Evolutionary conservation across 2,888 invertebrate genomes (phyloP).

Genomic region (Cheiracanthium punctorium): DNA sequence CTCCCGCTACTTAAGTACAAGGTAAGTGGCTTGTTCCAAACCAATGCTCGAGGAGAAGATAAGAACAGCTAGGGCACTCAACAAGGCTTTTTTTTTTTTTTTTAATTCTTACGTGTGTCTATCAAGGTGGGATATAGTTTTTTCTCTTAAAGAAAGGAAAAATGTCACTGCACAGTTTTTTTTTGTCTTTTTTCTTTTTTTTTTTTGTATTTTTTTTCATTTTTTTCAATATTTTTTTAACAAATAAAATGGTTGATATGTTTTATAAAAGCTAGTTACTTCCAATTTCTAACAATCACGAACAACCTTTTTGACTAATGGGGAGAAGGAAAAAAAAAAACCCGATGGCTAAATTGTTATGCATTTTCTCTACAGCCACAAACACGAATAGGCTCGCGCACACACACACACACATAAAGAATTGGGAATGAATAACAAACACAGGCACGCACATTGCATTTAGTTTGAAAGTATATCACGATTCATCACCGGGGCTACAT

Average conservation of each 20-base stretch:
- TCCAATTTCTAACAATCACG: conserved; percentile 1
- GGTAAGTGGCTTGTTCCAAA: conserved; percentile 23
- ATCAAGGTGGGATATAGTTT: conserved; percentile 35
- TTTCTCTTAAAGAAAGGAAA: not conserved
- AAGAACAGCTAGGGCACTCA: conserved; percentile 26
- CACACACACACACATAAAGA: conserved; percentile 5
- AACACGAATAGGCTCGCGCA: not conserved
- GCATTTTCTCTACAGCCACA: too few species aligned
- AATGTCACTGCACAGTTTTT: not conserved
- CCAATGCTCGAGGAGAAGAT: not conserved
- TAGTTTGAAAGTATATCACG: conserved; percentile 30
- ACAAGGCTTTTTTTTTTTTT: too few species aligned
- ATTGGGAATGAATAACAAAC: not conserved
- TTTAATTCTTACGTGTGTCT: too few species aligned
- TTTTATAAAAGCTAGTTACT: conserved; percentile 34
- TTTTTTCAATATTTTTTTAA: too few species aligned
- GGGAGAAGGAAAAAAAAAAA: not conserved
- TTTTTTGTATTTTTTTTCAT: too few species aligned
- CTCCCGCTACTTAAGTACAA: conserved; percentile 33
- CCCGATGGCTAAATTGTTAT: not conserved
- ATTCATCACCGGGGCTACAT: conserved; percentile 43
- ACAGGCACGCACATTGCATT: conserved; percentile 4
- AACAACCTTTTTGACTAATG: conserved; percentile 14
- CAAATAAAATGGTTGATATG: conserved; percentile 42
- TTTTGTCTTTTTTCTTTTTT: too few species aligned